Conservation (phyloP, 2,888 invertebrate genomes). For the Limnephilus marmoratus region DNA sequence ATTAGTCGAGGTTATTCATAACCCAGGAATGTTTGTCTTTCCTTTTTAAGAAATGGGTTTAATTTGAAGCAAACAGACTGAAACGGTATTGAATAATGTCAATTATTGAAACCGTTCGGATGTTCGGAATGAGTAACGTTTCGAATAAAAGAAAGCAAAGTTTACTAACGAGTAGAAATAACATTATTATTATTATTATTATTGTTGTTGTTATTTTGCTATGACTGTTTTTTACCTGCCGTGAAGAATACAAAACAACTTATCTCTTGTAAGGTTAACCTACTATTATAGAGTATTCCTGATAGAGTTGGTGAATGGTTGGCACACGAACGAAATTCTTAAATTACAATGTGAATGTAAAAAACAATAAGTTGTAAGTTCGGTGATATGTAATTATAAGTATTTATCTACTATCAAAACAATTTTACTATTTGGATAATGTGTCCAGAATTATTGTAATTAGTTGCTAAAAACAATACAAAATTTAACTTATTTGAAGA, state of each 20-base stretch:
- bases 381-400: too few species aligned
- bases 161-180: background rate
- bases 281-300: background rate
- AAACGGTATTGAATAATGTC: constrained; percentile 35
- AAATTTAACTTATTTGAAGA: too few species aligned
- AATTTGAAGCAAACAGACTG: constrained; percentile 9
- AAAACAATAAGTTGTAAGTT: too few species aligned
- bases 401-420: too few species aligned
- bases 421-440: too few species aligned
- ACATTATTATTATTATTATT: background rate
- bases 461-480: too few species aligned
- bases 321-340: background rate
- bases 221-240: background rate
- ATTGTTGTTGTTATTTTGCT: background rate
- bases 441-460: too few species aligned
- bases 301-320: background rate
- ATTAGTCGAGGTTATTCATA: too few species aligned
- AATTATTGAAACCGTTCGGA: background rate
- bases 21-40: too few species aligned
- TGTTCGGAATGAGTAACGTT: background rate
- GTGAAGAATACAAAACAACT: constrained; percentile 35
- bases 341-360: too few species aligned
- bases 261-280: background rate
- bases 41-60: background rate
- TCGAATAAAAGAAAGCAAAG: constrained; percentile 31